These are phyloP conservation scores for Chelonoidis abingdonii DNA, from an alignment of 2,113 vertebrate genomes.

Conservation along the genomic window DNA sequence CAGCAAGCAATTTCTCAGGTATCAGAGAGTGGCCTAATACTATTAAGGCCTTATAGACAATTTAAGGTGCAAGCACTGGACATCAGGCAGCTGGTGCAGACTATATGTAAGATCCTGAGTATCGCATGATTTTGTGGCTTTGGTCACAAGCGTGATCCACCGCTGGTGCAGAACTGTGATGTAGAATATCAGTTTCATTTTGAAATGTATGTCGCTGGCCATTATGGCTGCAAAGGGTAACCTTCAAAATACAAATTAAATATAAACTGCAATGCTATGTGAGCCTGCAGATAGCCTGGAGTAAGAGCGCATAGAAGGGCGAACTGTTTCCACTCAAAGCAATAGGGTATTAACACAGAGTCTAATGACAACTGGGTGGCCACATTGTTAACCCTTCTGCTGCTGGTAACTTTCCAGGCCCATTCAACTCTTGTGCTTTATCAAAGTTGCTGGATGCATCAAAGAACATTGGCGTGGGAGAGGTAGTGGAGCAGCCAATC, in stretches of 20 bases:
- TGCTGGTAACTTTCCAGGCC: neutral
- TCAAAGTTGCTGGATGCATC: neutral
- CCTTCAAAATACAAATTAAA: neutral
- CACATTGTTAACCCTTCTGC: rapidly evolving
- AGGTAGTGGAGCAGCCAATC: rapidly evolving
- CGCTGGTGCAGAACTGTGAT: rapidly evolving
- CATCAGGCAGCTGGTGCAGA: neutral
- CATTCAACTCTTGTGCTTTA: neutral
- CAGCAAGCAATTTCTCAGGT: rapidly evolving
- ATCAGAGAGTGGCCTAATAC: neutral
- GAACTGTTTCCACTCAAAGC: neutral
- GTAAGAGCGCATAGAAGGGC: neutral
- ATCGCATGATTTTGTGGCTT: rapidly evolving
- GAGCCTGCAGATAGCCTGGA: neutral
- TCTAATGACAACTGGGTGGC: neutral
- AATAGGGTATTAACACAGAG: neutral
- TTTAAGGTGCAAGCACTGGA: neutral
- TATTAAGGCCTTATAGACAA: rapidly evolving
- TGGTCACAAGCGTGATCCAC: neutral
- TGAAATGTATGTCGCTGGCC: neutral
- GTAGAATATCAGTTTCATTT: neutral
- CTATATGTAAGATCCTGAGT: neutral
- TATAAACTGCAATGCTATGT: neutral
- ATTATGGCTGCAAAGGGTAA: neutral
- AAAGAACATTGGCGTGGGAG: neutral